These are phyloP conservation scores for Dryas iulia DNA, from an alignment of 1,140 invertebrate species.

Conservation along the genomic window DNA sequence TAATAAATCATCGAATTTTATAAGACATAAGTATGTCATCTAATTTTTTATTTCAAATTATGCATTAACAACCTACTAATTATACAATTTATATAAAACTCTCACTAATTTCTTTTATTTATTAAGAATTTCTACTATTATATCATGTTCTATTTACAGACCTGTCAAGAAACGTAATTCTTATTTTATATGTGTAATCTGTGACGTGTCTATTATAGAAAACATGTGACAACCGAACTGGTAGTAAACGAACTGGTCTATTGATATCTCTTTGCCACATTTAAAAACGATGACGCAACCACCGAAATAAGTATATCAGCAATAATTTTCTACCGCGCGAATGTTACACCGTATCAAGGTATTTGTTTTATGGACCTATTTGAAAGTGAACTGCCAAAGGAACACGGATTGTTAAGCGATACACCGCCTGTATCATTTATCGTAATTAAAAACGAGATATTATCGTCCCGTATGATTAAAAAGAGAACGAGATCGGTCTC, in stretches of 20 bases:
- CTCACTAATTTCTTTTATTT: no score
- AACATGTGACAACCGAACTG: constrained; percentile 45
- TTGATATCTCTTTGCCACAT: constrained; percentile 46
- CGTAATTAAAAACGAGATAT: constrained; percentile 9
- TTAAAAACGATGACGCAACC: constrained; percentile 61
- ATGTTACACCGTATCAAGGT: neutral
- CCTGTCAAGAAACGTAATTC: neutral
- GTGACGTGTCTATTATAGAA: neutral
- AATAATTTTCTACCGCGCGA: constrained; percentile 28
- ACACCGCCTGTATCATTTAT: neutral
- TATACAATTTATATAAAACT: constrained; percentile 2
- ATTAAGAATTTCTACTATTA: neutral
- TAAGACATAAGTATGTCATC: neutral
- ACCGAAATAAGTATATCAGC: constrained; percentile 61
- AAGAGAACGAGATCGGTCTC: constrained; percentile 15
- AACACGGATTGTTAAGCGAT: constrained; percentile 1
- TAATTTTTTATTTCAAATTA: neutral
- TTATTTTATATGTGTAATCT: neutral
- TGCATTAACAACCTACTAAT: no score
- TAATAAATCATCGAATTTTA: constrained; percentile 27
- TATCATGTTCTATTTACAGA: neutral
- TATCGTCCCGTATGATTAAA: constrained; percentile 8
- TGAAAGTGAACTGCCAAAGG: neutral
- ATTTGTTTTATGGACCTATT: constrained; percentile 1
- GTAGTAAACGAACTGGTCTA: constrained; percentile 45